Evolutionary conservation across 2,888 invertebrate species (phyloP), one percentile per base, ranked within the genome.

Genomic region (Seira musarum): DNA sequence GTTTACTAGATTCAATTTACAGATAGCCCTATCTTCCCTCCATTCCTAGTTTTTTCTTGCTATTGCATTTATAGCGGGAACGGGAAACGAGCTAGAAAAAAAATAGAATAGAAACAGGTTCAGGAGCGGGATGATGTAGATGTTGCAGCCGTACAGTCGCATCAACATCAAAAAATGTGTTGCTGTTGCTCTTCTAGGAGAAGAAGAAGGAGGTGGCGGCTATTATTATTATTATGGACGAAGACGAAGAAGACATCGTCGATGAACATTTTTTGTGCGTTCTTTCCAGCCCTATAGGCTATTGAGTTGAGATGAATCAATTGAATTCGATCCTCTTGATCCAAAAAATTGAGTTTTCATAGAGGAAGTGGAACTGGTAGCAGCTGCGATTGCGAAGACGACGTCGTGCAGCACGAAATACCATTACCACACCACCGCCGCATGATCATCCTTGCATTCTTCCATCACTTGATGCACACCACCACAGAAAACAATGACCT

Each of bases 1-100:
- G 73, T 79, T 68, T 79, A 40, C 68, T n/a, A 72, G 79, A 79
- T 80, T 80, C 63, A 80, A 74, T 80, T 80, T 73, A 46, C 35
- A 8, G 30, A 2, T 30, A 30, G 30, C 3, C 30, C 30, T 30
- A 30, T 30, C 30, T 30, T 30, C 8, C 30, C 30, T 30, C 30
- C 30, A 30, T 30, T n/a, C n/a, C n/a, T n/a, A n/a, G n/a, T n/a
- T n/a, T n/a, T 40, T 40, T 40, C 40, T 13, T 5, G 40, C 13
- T 40, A 5, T 40, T 40, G 40, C 40, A n/a, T n/a, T n/a, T n/a
- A n/a, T n/a, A n/a, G n/a, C n/a, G n/a, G n/a, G n/a, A n/a, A n/a
- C n/a, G n/a, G n/a, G n/a, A n/a, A n/a, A n/a, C n/a, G n/a, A n/a
- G n/a, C n/a, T n/a, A n/a, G n/a, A n/a, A 30, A 8, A 8, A 30